Base-by-base conservation (phyloP, 64 coral and sea anemone species). In the Porites lutea region DNA sequence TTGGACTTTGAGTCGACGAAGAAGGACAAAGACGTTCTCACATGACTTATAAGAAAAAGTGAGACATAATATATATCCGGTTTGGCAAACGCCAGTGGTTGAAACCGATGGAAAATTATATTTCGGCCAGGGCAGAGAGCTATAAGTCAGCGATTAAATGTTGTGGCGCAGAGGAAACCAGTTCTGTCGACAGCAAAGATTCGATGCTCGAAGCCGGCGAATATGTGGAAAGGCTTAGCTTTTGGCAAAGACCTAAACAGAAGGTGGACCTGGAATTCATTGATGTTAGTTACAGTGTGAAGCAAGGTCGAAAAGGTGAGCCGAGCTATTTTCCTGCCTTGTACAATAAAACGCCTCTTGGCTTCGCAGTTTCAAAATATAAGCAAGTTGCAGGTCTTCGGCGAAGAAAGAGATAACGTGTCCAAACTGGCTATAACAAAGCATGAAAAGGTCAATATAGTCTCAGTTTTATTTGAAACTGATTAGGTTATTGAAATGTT, bases 241-340 rank as follows among this genome's bases (percentile, higher is more conserved):
- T 98, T 37, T 98, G 96, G 96, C 87, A 98, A 57, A 59, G 93
- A 43, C 94, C 93, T 59, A 75, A 90, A 83, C 96, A 95, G 71
- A 90, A 84, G 93, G 93, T 98, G 59, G 81, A 95, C 64, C 79
- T 98, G 21, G 86, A 93, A 57, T 98, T 98, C 74, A 71, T 84
- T 69, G 89, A 98, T 45, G 88, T 98, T 53, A 91, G 86, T 78
- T 98, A 98, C 89, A 95, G 72, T 72, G 91, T 98, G 53, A 95
- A 93, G 72, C 63, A 90, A 9, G 76, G 87, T 9, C 92, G 96
- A 93, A 93, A 95, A 90, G 96, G 96, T 98, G 71, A 85, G 96
- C 80, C 7, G 7, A 21, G 37, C 73, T 72, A 22, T 61, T 58
- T 50, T 27, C 6, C n/a, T 9, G 2, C 47, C 65, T 71, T 47